Conservation (phyloP, 2,113 vertebrate species). For the Ardeotis arabs region DNA sequence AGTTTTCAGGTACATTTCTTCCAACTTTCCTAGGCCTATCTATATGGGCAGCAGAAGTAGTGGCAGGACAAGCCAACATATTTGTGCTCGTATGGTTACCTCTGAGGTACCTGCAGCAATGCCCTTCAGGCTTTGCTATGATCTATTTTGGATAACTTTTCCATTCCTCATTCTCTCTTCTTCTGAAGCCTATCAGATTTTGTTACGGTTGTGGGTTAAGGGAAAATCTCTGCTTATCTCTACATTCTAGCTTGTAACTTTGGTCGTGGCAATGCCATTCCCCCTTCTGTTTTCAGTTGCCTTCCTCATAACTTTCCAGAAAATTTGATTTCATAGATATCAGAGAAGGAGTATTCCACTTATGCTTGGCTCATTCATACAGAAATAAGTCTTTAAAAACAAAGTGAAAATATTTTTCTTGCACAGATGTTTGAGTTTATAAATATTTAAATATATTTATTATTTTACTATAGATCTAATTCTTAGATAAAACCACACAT, state of each 20-base stretch:
- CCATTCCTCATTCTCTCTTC: neutral
- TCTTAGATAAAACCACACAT: neutral
- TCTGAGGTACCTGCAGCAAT: neutral
- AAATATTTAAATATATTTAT: neutral
- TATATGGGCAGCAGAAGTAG: neutral
- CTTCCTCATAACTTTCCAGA: neutral
- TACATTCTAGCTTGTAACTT: neutral
- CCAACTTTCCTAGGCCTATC: neutral
- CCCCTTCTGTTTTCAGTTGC: neutral
- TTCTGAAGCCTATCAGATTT: neutral
- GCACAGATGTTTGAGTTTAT: neutral
- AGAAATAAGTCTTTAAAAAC: neutral
- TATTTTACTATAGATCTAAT: neutral
- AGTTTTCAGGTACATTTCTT: neutral
- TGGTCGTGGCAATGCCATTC: accelerated
- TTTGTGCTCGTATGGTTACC: neutral
- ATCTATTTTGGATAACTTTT: neutral
- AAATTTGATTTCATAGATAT: neutral
- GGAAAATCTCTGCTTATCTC: neutral
- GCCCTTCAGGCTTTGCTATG: neutral
- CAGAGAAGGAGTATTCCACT: neutral
- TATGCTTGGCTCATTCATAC: neutral
- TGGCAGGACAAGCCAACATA: neutral
- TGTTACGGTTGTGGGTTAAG: neutral
- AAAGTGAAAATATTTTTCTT: neutral